Evolutionary conservation across 2,888 invertebrate species (phyloP).

Genomic region (Hetaerina titia): DNA sequence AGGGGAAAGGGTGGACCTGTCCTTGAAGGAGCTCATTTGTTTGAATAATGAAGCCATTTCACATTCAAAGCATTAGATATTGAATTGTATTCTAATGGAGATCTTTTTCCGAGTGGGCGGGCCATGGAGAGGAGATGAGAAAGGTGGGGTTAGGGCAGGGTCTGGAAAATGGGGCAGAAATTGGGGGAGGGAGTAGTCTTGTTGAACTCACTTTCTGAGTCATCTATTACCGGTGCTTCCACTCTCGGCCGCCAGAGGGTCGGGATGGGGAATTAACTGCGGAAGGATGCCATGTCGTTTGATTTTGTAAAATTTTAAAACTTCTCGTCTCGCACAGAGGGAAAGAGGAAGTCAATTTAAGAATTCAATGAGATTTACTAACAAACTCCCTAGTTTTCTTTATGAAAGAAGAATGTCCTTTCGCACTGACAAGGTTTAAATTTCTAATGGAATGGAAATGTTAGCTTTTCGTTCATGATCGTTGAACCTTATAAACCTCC

Average conservation of each 20-base stretch:
- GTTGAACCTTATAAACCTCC: not conserved
- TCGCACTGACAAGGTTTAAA: not conserved
- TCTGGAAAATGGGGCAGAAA: not conserved
- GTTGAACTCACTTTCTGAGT: conserved; percentile 43
- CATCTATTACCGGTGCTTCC: conserved; percentile 40
- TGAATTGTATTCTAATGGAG: conserved; percentile 53
- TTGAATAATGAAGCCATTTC: conserved; percentile 43
- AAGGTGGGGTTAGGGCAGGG: not conserved
- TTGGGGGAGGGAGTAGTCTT: not conserved
- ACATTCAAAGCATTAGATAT: conserved; percentile 54
- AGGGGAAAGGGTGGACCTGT: conserved; percentile 26
- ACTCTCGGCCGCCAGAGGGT: conserved; percentile 63
- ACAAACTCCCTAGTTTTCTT: conserved; percentile 57
- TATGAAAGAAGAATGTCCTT: not conserved
- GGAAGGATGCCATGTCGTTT: conserved; percentile 60
- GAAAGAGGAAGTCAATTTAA: conserved; percentile 53
- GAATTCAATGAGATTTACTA: conserved; percentile 57
- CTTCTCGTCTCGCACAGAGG: conserved; percentile 14
- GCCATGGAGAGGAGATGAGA: not conserved
- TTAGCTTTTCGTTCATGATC: not conserved
- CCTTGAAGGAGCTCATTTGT: conserved; percentile 51
- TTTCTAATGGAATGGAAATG: not conserved
- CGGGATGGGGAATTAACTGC: conserved; percentile 52
- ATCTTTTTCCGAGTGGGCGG: conserved; percentile 38
- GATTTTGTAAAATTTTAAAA: conserved; percentile 59